phyloP scores from a whole-genome alignment of 2,888 invertebrate genomes.

The Aphidius colemani region DNA sequence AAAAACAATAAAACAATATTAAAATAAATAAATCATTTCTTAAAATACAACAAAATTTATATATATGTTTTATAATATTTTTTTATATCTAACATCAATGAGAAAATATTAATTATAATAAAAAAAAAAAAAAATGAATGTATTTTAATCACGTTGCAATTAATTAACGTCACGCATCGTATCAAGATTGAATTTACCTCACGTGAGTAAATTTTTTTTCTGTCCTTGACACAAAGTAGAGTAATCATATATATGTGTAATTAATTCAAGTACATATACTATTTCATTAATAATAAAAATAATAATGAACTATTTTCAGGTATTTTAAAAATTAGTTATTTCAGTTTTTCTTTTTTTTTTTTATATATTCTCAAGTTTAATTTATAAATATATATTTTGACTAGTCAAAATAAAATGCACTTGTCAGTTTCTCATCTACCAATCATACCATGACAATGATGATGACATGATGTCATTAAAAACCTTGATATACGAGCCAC shows the following conservation, averaged over 20 bases:
- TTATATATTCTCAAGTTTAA: too few relatives aligned
- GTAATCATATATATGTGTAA: constrained; percentile 21
- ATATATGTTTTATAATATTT: not conserved
- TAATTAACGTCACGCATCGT: constrained; percentile 19
- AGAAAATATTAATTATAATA: not conserved
- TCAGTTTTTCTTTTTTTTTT: too few relatives aligned
- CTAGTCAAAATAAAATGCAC: not conserved
- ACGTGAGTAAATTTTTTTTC: constrained; percentile 10
- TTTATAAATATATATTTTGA: not conserved
- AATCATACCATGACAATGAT: too few relatives aligned
- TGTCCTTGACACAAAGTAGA: constrained; percentile 26
- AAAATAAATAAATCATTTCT: not conserved
- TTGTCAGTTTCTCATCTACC: not conserved
- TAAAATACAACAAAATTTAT: not conserved
- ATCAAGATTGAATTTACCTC: constrained; percentile 11
- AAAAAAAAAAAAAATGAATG: not conserved
- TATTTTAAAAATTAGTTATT: too few relatives aligned
- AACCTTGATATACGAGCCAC: too few relatives aligned
- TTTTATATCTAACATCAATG: not conserved
- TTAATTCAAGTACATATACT: not conserved
- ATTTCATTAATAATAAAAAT: not conserved
- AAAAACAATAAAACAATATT: constrained; percentile 23
- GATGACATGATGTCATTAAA: too few relatives aligned
- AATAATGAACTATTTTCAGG: too few relatives aligned
- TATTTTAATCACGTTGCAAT: constrained; percentile 5